phyloP scores from a whole-genome alignment of 2,113 vertebrate genomes.

The Ciconia boyciana region DNA sequence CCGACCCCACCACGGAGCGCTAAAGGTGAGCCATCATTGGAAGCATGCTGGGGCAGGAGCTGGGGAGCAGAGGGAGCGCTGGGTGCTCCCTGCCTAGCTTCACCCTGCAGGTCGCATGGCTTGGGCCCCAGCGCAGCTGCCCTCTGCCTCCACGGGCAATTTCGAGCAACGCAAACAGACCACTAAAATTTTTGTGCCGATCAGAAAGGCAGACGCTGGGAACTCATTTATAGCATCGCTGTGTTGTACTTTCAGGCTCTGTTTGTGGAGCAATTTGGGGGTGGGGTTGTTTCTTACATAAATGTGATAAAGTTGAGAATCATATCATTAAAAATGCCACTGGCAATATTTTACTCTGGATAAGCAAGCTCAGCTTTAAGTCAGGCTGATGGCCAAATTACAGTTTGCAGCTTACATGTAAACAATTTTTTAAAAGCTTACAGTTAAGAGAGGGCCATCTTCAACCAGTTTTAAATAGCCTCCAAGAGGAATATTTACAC shows the following conservation, averaged over 20 bases:
- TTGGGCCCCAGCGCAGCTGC: background rate
- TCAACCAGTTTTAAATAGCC: background rate
- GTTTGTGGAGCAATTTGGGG: background rate
- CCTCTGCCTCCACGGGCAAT: background rate
- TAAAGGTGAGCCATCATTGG: background rate
- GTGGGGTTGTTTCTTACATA: background rate
- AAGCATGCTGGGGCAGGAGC: background rate
- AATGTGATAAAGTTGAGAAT: background rate
- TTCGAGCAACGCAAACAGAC: background rate
- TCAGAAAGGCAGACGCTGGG: background rate
- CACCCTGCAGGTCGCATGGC: rapidly evolving
- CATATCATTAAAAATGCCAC: background rate
- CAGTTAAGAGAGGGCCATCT: background rate
- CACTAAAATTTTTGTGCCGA: background rate
- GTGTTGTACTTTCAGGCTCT: background rate
- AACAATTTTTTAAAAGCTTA: background rate
- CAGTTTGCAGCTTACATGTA: background rate
- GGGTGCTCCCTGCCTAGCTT: background rate
- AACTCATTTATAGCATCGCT: background rate
- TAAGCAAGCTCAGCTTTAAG: background rate
- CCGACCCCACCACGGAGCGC: background rate
- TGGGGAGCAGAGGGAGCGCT: background rate
- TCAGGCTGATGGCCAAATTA: background rate
- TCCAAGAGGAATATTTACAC: background rate
- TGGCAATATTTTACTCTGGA: background rate